phyloP scores from a whole-genome alignment of 2,888 invertebrate species.

The Apotomis betuletana region DNA sequence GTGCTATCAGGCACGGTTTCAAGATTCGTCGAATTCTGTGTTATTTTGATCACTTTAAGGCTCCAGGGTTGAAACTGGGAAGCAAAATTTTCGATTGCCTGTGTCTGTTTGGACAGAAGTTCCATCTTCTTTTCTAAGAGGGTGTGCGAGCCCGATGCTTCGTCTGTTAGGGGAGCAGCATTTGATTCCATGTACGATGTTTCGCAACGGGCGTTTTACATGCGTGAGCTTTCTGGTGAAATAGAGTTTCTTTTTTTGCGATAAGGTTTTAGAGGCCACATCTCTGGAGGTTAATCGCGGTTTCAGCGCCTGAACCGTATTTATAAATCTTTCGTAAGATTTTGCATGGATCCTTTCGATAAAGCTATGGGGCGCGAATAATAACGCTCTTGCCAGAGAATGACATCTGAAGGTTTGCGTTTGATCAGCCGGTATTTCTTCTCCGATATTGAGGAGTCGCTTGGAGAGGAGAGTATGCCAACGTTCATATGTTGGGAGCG shows the following conservation, averaged over 20 bases:
- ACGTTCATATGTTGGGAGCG: conserved; percentile 4
- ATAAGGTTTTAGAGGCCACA: background rate
- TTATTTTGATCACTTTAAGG: no score
- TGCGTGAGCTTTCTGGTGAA: conserved; percentile 5
- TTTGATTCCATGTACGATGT: no score
- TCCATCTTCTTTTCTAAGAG: conserved; percentile 3
- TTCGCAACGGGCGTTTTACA: no score
- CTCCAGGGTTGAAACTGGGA: no score
- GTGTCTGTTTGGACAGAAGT: background rate
- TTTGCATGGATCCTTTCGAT: background rate
- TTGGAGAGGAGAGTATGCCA: conserved; percentile 15
- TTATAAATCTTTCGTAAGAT: background rate
- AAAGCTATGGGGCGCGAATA: no score
- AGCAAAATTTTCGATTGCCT: no score
- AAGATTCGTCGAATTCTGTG: no score
- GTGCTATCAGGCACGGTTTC: no score
- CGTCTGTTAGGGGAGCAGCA: background rate
- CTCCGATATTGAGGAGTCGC: background rate
- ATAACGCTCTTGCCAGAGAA: background rate
- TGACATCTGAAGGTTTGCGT: background rate
- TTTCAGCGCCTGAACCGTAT: no score
- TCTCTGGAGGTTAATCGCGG: no score
- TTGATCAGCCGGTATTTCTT: background rate
- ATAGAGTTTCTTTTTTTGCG: conserved; percentile 3
- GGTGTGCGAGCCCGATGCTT: background rate